Base-by-base conservation (phyloP, 2,797 vertebrate genomes). In the Centroberyx gerrardi region DNA sequence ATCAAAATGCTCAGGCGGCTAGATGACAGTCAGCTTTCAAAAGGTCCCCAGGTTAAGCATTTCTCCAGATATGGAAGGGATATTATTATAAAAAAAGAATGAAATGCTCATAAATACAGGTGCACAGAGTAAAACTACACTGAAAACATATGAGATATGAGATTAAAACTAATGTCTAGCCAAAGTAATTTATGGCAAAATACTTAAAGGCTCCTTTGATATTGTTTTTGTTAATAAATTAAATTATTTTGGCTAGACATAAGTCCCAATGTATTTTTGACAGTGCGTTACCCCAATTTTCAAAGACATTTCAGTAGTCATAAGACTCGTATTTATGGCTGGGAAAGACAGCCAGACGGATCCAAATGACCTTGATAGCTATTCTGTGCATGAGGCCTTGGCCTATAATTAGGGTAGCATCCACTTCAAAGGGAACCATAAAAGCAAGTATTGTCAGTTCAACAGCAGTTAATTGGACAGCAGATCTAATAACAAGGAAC, bases 341-440 rank as follows among this genome's bases (percentile, higher is more conserved):
- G 38, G 22, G 46, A 74, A 73, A 75, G 46, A 52, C 33, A 72
- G 73, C 72, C 66, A 65, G 64, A 71, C 58, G 27, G 42, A 77
- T 80, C 28, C 74, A 75, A 78, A 62, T 72, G 64, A 78, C 77
- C 62, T 62, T 70, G 70, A 70, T 68, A 83, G 71, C 70, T 75
- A 72, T 65, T 77, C 66, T 69, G 63, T 72, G 63, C 60, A 74
- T 56, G 61, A 55, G 36, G 66, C 72, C 48, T 56, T 48, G 66
- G 74, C 67, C 87, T 81, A 78, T 84, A 84, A 81, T 88, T 87
- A 85, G 60, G 82, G 68, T 0, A 74, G 55, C 60, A 56, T 29
- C 64, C 27, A 66, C 80, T 88, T 91, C 87, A 88, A 90, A 89
- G 74, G 40, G 36, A 68, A 18, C 53, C 72, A 81, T 86, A 68